Evolutionary conservation across 2,113 vertebrate genomes (phyloP).

Genomic region (Ursus arctos): DNA sequence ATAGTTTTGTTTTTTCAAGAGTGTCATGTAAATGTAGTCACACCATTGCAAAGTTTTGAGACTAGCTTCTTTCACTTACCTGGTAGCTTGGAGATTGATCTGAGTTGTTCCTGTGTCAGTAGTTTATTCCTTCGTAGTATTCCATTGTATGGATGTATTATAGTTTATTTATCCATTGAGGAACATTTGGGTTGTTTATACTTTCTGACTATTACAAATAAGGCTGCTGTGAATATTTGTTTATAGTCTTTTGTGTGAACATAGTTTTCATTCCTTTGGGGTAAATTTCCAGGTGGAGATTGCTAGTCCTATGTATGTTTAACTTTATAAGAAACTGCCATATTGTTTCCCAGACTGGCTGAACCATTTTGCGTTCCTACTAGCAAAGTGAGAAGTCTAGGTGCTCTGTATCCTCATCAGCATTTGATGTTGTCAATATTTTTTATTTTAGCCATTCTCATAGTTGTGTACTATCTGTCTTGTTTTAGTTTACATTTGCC

Average conservation of each 20-base stretch:
- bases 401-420: background rate
- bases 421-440: background rate
- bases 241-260: background rate
- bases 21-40: background rate
- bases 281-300: background rate
- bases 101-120: background rate
- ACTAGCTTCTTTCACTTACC: background rate
- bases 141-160: background rate
- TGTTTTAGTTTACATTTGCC: slow-evolving; percentile 21
- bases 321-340: background rate
- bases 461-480: background rate
- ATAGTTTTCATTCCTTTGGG: background rate
- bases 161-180: background rate
- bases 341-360: background rate
- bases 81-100: background rate
- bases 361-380: background rate
- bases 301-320: background rate
- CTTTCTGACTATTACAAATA: background rate
- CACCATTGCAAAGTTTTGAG: background rate
- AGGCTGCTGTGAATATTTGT: background rate
- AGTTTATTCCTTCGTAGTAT: background rate
- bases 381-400: background rate
- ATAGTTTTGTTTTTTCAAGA: background rate
- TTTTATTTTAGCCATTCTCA: slow-evolving; percentile 8
- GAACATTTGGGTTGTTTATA: background rate